phyloP scores from a whole-genome alignment of 1,140 invertebrate genomes.

The Diachasmimorpha longicaudata region DNA sequence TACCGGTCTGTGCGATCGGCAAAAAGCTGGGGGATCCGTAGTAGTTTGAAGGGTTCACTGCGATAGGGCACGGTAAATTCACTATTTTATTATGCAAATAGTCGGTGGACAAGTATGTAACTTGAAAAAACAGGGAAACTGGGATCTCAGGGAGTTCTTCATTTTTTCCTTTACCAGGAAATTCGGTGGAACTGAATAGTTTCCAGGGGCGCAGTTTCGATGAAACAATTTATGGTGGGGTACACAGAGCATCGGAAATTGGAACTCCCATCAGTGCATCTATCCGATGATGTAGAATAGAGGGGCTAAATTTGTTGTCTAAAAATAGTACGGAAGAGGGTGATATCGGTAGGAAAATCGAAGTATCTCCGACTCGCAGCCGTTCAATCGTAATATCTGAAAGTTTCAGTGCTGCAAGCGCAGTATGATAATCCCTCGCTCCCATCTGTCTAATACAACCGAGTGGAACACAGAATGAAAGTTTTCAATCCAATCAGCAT shows the following conservation, averaged over 20 bases:
- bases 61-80: conserved; percentile 25
- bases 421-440: neutral
- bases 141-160: neutral
- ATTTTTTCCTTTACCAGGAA: neutral
- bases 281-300: neutral
- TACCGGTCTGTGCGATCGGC: conserved; percentile 33
- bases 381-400: neutral
- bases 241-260: neutral
- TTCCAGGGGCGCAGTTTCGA: neutral
- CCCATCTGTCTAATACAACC: neutral
- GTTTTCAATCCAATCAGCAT: neutral
- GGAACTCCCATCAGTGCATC: neutral
- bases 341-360: neutral
- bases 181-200: neutral
- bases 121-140: conserved; percentile 26
- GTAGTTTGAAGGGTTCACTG: conserved; percentile 12
- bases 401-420: neutral
- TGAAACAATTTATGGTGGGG: neutral
- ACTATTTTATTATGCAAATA: conserved; percentile 43
- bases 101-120: conserved; percentile 24
- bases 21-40: conserved; percentile 18
- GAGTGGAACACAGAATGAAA: neutral
- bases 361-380: neutral
- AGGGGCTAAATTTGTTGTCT: neutral
- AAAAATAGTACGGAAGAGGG: neutral